Evolutionary conservation across 1,140 invertebrate species (phyloP).

Genomic region (Trichonephila clavipes): DNA sequence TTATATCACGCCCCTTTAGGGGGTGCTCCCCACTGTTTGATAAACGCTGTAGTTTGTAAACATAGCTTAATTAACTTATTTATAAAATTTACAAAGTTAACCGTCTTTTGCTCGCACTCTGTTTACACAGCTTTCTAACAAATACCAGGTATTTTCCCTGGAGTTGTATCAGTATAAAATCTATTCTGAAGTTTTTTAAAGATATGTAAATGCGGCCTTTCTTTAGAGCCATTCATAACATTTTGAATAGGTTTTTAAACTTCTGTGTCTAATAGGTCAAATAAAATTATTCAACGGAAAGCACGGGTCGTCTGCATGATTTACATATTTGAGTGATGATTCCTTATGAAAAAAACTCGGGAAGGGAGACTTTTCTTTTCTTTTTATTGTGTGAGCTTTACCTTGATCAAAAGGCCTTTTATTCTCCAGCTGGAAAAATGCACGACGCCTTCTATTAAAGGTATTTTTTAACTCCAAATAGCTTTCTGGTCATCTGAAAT

Average conservation of each 20-base stretch:
- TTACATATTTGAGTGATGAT: background rate
- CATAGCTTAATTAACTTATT: no score
- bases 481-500: constrained; percentile 4
- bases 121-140: no score
- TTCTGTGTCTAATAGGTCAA: background rate
- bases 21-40: no score
- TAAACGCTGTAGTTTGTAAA: no score
- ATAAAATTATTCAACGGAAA: background rate
- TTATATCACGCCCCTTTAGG: no score
- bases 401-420: constrained; percentile 7
- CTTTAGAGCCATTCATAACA: background rate
- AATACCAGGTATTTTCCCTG: no score
- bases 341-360: background rate
- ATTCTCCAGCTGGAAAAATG: background rate
- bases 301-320: background rate
- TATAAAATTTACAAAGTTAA: no score
- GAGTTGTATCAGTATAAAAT: background rate
- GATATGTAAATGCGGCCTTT: background rate
- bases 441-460: constrained; percentile 32
- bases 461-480: constrained; percentile 33
- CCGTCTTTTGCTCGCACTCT: no score
- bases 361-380: background rate
- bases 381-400: background rate
- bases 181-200: background rate
- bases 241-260: background rate